Evolutionary conservation across 2,888 invertebrate genomes (phyloP).

Genomic region (Galeruca laticollis): DNA sequence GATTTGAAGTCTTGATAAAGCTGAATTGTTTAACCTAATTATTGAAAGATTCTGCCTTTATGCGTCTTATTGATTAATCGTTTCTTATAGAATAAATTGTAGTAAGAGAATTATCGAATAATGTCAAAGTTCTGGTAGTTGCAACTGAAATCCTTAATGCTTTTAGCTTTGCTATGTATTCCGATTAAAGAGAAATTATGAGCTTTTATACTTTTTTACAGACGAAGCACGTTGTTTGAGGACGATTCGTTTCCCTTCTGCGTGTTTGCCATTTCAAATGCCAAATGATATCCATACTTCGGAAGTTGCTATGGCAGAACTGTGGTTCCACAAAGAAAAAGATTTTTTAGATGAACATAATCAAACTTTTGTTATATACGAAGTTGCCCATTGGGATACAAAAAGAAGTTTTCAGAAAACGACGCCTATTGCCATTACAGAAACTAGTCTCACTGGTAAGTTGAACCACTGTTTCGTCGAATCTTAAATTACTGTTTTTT

Average conservation of each 20-base stretch:
- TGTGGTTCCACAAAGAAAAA: slow-evolving; percentile 83
- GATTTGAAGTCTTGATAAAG: no score
- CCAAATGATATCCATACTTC: slow-evolving; percentile 81
- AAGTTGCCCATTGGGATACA: slow-evolving; percentile 81
- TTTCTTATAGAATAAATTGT: no score
- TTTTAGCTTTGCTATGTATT: no score
- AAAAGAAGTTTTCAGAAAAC: slow-evolving; percentile 80
- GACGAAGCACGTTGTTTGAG: slow-evolving; percentile 69
- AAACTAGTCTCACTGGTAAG: slow-evolving; percentile 77
- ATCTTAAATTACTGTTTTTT: no score
- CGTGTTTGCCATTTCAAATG: slow-evolving; percentile 82
- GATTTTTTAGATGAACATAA: slow-evolving; percentile 76
- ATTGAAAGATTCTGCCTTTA: no score
- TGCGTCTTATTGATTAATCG: no score
- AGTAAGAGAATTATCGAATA: no score
- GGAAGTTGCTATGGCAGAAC: slow-evolving; percentile 81
- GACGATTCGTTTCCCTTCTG: slow-evolving; percentile 72
- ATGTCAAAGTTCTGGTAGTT: no score
- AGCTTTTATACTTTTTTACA: slow-evolving; percentile 52
- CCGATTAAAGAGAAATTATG: no score
- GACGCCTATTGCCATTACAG: slow-evolving; percentile 83
- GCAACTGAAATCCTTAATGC: no score
- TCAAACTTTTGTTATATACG: slow-evolving; percentile 80
- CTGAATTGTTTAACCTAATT: no score
- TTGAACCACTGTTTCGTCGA: slow-evolving; percentile 1